phyloP scores from a whole-genome alignment of 2,888 invertebrate genomes.

The Eustalomyia histrio region DNA sequence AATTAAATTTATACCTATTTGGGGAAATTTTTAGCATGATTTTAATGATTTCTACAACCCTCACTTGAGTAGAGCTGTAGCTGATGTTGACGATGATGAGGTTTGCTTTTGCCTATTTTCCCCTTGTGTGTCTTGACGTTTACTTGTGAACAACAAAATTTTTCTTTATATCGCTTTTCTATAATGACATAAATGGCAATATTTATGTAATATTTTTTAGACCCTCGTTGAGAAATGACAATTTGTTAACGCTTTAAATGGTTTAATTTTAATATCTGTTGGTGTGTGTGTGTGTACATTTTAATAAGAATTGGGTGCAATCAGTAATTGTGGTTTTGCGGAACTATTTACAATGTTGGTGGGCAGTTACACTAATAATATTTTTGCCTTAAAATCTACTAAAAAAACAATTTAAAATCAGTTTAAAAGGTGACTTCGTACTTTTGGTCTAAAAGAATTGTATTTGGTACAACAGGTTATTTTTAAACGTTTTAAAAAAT shows the following conservation, averaged over 20 bases:
- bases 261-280: constrained; percentile 35
- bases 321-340: constrained; percentile 32
- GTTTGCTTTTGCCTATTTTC: constrained; percentile 6
- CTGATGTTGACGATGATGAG: constrained; percentile 70
- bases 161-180: constrained; percentile 16
- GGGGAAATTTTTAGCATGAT: constrained; percentile 66
- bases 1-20: constrained; percentile 58
- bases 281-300: constrained; percentile 12
- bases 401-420: too few relatives aligned
- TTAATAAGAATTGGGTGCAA: constrained; percentile 40
- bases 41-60: constrained; percentile 75
- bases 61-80: constrained; percentile 70
- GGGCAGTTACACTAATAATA: too few relatives aligned
- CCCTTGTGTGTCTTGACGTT: constrained; percentile 12
- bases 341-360: too few relatives aligned
- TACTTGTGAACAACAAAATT: constrained; percentile 15
- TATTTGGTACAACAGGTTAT: too few relatives aligned
- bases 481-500: too few relatives aligned
- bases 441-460: too few relatives aligned
- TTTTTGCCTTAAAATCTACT: too few relatives aligned
- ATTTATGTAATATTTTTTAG: constrained; percentile 36
- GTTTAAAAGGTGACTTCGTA: too few relatives aligned
- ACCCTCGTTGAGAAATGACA: constrained; percentile 44
- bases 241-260: constrained; percentile 55
- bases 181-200: constrained; percentile 48